Evolutionary conservation across 1,140 invertebrate genomes (phyloP).

Genomic region (Drosophila mojavensis): DNA sequence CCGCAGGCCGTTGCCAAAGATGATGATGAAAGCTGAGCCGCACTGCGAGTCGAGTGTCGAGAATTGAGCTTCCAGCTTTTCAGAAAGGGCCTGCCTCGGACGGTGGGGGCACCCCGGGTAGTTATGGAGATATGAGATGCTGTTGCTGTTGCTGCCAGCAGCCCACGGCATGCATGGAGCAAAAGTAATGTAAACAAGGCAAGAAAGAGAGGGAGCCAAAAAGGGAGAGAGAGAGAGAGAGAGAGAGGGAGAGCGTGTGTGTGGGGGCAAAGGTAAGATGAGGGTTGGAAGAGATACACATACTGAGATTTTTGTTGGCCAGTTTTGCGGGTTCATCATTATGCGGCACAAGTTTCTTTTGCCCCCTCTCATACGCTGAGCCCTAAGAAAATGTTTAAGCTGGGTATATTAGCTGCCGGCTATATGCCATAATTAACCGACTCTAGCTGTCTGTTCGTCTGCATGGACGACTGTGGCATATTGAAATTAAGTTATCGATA

Average conservation of each 20-base stretch:
- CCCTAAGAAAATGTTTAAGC: background rate
- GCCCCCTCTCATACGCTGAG: background rate
- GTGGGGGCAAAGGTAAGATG: background rate
- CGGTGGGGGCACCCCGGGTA: background rate
- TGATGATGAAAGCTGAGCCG: conserved; percentile 43
- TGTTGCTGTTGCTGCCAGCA: background rate
- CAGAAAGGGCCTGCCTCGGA: background rate
- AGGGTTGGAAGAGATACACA: conserved; percentile 3
- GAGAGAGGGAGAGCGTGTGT: background rate
- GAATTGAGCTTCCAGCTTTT: conserved; percentile 5
- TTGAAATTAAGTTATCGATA: no score
- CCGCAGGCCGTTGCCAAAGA: conserved; percentile 38
- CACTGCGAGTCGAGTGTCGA: conserved; percentile 9
- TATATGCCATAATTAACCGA: background rate
- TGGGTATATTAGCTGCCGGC: no score
- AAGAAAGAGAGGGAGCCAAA: background rate
- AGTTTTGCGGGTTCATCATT: conserved; percentile 42
- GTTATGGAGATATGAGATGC: background rate
- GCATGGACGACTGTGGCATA: no score
- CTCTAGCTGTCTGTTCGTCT: no score
- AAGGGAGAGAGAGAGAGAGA: background rate
- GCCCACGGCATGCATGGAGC: conserved; percentile 35
- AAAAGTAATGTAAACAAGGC: conserved; percentile 40
- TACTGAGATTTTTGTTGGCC: conserved; percentile 37
- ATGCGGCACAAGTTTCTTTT: conserved; percentile 17